Evolutionary conservation across 64 coral and sea anemone species (phyloP).

Genomic region (Acropora yongei): DNA sequence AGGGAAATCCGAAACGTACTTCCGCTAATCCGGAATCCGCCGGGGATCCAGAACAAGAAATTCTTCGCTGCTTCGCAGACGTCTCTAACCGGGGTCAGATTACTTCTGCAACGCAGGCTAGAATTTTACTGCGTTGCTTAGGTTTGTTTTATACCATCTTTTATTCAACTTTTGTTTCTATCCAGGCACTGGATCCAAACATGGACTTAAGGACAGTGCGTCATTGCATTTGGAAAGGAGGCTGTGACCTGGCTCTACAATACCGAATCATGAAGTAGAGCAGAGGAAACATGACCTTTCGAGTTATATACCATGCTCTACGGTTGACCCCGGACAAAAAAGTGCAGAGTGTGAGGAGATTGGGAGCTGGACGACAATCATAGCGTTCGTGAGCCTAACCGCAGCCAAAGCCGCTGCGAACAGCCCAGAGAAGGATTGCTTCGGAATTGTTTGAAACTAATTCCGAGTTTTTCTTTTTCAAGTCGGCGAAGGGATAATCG

Average conservation of each 20-base stretch:
- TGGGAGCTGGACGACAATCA: not conserved
- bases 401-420: too few relatives aligned
- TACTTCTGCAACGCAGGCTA: too few relatives aligned
- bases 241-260: conserved; percentile 84
- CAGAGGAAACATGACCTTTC: too few relatives aligned
- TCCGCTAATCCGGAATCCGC: too few relatives aligned
- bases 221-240: conserved; percentile 96
- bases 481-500: not conserved
- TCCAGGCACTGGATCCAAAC: conserved; percentile 86
- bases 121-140: not conserved
- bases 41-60: too few relatives aligned
- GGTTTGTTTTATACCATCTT: not conserved
- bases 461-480: too few relatives aligned
- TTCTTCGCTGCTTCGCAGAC: too few relatives aligned
- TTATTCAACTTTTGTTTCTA: not conserved
- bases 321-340: not conserved
- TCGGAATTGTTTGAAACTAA: too few relatives aligned
- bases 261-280: conserved; percentile 81
- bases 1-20: too few relatives aligned
- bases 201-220: conserved; percentile 98
- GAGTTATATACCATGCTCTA: not conserved
- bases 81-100: too few relatives aligned
- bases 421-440: too few relatives aligned
- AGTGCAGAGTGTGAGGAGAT: not conserved
- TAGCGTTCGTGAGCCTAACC: too few relatives aligned